A percentile compares a stretch with the other conserved stretches of the same genome.
phyloP scores from a whole-genome alignment of 2,888 invertebrate species.

The Anticlea derivata region DNA sequence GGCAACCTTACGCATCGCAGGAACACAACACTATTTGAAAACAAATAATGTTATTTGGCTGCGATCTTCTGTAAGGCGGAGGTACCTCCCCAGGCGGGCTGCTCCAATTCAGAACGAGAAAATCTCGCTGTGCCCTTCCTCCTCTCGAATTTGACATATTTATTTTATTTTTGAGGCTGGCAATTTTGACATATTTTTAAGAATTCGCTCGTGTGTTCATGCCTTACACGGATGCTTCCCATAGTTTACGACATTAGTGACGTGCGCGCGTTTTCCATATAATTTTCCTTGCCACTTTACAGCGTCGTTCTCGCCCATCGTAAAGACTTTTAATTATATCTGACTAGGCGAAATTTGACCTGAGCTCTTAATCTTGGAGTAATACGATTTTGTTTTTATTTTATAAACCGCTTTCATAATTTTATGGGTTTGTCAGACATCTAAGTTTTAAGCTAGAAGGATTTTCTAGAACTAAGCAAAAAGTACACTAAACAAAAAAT shows the following conservation, averaged over 20 bases:
- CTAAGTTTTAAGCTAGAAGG: too few relatives aligned
- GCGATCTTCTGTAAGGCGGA: too few relatives aligned
- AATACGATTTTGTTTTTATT: conserved; percentile 11
- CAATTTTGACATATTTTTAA: neutral
- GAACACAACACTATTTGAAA: too few relatives aligned
- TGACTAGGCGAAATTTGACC: conserved; percentile 66
- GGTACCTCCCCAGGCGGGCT: too few relatives aligned
- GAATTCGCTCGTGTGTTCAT: conserved; percentile 8
- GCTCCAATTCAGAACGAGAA: too few relatives aligned
- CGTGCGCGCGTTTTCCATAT: conserved; percentile 59
- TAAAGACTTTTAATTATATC: conserved; percentile 76
- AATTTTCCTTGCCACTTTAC: conserved; percentile 69
- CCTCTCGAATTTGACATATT: too few relatives aligned
- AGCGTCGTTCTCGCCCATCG: conserved; percentile 72
- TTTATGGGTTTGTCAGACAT: neutral
- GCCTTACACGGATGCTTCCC: conserved; percentile 38
- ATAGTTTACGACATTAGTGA: conserved; percentile 61
- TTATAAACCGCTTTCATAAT: neutral
- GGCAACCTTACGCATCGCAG: too few relatives aligned
- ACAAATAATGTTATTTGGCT: too few relatives aligned
- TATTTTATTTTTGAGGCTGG: too few relatives aligned
- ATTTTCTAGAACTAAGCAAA: too few relatives aligned
- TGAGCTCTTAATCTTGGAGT: conserved; percentile 27
- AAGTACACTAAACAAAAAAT: too few relatives aligned
- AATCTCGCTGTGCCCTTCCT: too few relatives aligned